These are phyloP conservation scores for Pogoniulus pusillus DNA, from an alignment of 2,797 vertebrate species.

Conservation along the genomic window DNA sequence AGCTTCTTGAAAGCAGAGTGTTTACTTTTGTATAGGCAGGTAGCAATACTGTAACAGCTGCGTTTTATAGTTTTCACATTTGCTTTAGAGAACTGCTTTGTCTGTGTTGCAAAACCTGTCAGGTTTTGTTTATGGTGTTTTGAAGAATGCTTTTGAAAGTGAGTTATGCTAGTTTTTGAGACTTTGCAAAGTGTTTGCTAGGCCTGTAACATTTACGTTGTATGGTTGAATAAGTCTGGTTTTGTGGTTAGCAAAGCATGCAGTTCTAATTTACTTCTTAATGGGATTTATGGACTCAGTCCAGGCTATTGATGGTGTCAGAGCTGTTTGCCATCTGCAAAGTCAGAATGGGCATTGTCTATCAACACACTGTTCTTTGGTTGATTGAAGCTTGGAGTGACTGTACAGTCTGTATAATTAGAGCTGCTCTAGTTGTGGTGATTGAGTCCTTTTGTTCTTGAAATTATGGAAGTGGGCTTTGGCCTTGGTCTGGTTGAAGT, in stretches of 20 bases:
- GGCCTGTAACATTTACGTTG: fast-evolving
- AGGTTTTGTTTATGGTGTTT: background rate
- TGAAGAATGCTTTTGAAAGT: background rate
- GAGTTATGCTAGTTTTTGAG: background rate
- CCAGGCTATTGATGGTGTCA: background rate
- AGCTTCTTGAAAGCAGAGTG: background rate
- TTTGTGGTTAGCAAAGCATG: background rate
- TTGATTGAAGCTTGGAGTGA: background rate
- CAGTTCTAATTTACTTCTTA: background rate
- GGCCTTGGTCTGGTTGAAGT: background rate
- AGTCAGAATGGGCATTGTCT: slow-evolving; percentile 37
- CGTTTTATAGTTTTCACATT: background rate
- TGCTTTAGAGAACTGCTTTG: background rate
- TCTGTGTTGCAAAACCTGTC: fast-evolving
- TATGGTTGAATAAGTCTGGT: background rate
- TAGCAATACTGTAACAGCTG: background rate
- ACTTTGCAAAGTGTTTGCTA: background rate
- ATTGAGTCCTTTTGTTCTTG: slow-evolving; percentile 1
- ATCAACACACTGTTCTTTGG: background rate
- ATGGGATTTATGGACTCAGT: background rate
- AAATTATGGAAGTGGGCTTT: background rate
- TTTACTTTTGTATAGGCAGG: background rate
- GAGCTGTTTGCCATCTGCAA: slow-evolving; percentile 1
- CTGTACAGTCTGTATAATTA: background rate
- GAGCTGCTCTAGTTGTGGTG: background rate